Conservation (phyloP, 37 sponge, comb jelly and placozoan species). For the Eunapius fragilis region DNA sequence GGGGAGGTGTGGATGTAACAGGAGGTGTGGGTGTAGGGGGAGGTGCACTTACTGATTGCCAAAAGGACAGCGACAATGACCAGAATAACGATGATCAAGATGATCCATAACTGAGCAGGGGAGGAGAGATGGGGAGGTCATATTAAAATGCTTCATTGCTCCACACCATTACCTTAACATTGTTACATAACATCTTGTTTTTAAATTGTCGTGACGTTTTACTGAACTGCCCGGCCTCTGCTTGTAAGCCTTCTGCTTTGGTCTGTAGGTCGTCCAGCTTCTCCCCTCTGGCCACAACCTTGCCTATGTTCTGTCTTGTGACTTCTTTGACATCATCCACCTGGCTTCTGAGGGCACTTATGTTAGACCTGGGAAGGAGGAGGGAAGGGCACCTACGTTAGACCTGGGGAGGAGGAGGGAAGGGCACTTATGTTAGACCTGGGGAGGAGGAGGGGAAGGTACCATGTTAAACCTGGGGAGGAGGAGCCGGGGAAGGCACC, state of each 20-base stretch:
- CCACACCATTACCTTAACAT: not conserved
- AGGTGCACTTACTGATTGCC: conserved; percentile 23
- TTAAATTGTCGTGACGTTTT: not conserved
- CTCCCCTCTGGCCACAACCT: not conserved
- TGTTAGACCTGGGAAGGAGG: not conserved
- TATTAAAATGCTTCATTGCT: not conserved
- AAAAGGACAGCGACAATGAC: too few relatives aligned
- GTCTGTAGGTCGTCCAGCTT: not conserved
- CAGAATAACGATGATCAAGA: conserved; percentile 75
- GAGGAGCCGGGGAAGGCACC: too few relatives aligned
- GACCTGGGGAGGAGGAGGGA: too few relatives aligned
- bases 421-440: too few relatives aligned
- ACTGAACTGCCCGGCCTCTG: not conserved
- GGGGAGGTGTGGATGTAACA: not conserved
- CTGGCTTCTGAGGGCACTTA: not conserved
- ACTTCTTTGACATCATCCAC: not conserved
- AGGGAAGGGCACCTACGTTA: not conserved
- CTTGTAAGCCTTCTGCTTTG: not conserved
- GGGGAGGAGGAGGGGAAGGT: too few relatives aligned
- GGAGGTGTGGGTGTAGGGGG: not conserved
- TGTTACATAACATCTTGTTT: not conserved
- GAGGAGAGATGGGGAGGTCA: not conserved
- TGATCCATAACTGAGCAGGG: conserved; percentile 67
- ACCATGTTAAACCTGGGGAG: too few relatives aligned
- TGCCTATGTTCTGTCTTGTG: not conserved